Percentiles rank a stretch among this genome's conserved stretches.
Conservation (phyloP, 2,113 vertebrate genomes). For the Cettia cetti region DNA sequence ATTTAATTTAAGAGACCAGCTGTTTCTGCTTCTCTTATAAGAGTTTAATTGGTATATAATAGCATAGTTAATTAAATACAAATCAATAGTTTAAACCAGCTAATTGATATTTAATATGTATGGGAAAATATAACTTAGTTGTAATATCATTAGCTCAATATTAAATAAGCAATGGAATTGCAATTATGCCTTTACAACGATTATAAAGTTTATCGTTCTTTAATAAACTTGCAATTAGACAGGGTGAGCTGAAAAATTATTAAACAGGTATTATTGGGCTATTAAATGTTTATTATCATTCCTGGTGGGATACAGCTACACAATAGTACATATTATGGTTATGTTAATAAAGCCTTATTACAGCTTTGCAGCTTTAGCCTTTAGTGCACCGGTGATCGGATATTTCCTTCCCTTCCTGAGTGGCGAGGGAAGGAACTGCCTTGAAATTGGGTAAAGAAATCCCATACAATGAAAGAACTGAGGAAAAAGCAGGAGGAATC, state of each 20-base stretch:
- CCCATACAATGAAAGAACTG: neutral
- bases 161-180: slow-evolving; percentile 74
- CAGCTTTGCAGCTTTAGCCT: neutral
- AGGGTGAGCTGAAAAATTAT: slow-evolving; percentile 71
- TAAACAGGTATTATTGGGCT: slow-evolving; percentile 74
- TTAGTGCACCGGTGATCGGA: neutral
- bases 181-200: slow-evolving; percentile 70
- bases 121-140: slow-evolving; percentile 67
- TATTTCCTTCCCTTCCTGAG: neutral
- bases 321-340: neutral
- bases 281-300: slow-evolving; percentile 71
- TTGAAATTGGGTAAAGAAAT: neutral
- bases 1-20: slow-evolving; percentile 70
- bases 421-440: neutral
- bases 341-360: slow-evolving; percentile 56
- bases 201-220: slow-evolving; percentile 75
- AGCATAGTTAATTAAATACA: slow-evolving; percentile 80
- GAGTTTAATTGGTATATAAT: slow-evolving; percentile 81
- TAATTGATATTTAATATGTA: slow-evolving; percentile 83
- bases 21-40: slow-evolving; percentile 72
- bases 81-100: slow-evolving; percentile 80
- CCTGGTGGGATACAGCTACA: slow-evolving; percentile 57
- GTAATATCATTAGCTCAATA: slow-evolving; percentile 75
- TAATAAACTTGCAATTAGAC: slow-evolving; percentile 76
- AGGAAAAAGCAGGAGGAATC: neutral